Evolutionary conservation across 2,888 invertebrate species (phyloP), one percentile per base, ranked within the genome.

Genomic region (Euproctis similis): DNA sequence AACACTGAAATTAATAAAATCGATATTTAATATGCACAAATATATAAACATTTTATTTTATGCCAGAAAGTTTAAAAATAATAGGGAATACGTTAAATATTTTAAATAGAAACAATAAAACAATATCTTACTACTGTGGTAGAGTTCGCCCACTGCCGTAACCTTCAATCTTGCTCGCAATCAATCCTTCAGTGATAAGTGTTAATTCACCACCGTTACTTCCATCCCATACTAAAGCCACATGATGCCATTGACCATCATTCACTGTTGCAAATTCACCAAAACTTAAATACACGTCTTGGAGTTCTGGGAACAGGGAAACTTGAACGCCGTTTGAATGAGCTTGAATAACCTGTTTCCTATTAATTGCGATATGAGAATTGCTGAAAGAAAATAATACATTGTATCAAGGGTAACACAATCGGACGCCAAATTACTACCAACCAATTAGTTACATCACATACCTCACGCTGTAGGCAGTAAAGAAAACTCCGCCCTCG

Each of bases 241-340:
- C 90, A 59, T 97, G 96, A 82, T 97, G 97, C 97, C 97, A 97
- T 62, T 95, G 95, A 2, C 96, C 97, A 59, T 97, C 97, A 59
- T 97, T 97, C 10, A 97, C 92, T 0, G 95, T 95, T 1, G 96
- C 94, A 53, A 94, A 96, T 72, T 95, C 94, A 28, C 94, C 89
- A 74, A 96, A 96, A 48, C 95, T 93, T 21, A 96, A 78, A 76
- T 96, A 96, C 1, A 95, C 93, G 57, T 96, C 95, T 71, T 94
- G 93, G 6, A 94, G 76, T 60, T 96, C 94, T 14, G 92, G 89
- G 87, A 97, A 96, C 10, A 97, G 73, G 0, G 95, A 95, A 8
- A 97, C 90, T 71, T 95, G 93, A 2, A 97, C 93, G n/a, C 96
- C 96, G 49, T 93, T 95, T 8, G 95, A 94, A 59, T 96, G 95